Conservation (phyloP, 2,797 vertebrate species). For the Trachops cirrhosus region DNA sequence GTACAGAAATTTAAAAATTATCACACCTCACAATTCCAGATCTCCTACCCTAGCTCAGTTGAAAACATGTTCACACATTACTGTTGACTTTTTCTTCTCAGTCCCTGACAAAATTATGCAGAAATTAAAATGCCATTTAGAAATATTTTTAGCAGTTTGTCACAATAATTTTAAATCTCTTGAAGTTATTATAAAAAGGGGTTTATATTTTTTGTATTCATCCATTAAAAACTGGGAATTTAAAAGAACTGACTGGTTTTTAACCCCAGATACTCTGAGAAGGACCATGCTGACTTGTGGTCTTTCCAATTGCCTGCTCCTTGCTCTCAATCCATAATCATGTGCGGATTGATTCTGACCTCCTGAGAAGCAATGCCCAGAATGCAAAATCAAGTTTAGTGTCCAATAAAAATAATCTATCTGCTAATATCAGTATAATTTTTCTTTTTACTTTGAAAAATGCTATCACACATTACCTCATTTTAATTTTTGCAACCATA, state of each 20-base stretch:
- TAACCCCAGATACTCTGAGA: neutral
- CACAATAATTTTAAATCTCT: conserved; percentile 11
- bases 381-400: neutral
- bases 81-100: neutral
- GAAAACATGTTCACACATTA: neutral
- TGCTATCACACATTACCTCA: neutral
- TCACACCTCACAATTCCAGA: neutral
- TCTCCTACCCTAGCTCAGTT: neutral
- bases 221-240: neutral
- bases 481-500: neutral
- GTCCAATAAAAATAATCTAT: neutral
- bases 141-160: neutral
- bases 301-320: neutral
- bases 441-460: conserved; percentile 9
- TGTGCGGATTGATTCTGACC: neutral
- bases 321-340: neutral
- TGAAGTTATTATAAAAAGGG: neutral
- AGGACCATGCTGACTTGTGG: neutral
- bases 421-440: neutral
- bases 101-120: neutral
- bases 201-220: neutral
- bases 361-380: neutral
- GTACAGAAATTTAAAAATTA: neutral
- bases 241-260: conserved; percentile 1
- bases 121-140: neutral